These are phyloP conservation scores for Psittacula echo DNA, from an alignment of 2,797 vertebrate genomes.

Conservation along the genomic window DNA sequence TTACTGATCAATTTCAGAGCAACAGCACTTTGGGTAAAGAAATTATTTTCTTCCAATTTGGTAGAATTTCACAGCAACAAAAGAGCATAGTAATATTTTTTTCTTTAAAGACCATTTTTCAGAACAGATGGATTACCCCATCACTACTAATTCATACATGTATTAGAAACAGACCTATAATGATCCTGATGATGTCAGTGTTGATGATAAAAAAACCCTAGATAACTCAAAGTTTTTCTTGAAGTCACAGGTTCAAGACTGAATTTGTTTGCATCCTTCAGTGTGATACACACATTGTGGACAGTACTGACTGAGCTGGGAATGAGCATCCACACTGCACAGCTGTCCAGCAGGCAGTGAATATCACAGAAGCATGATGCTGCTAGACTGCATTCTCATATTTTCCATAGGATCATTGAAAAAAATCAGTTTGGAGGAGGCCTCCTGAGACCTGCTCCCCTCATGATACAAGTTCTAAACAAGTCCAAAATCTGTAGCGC, in stretches of 20 bases:
- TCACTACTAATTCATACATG: not conserved
- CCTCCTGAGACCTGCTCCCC: not conserved
- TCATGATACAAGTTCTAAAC: not conserved
- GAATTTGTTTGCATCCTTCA: not conserved
- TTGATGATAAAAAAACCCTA: not conserved
- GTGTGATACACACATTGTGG: not conserved
- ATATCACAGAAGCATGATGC: not conserved
- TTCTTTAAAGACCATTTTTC: not conserved
- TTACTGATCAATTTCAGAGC: not conserved
- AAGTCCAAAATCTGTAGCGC: not conserved
- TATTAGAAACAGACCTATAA: not conserved
- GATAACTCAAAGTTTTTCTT: not conserved
- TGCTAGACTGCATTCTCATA: not conserved
- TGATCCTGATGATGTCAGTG: not conserved
- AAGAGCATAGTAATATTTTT: not conserved
- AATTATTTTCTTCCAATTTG: conserved; percentile 20
- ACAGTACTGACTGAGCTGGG: not conserved
- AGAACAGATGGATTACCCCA: not conserved
- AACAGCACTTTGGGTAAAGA: not conserved
- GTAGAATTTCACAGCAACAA: conserved; percentile 22
- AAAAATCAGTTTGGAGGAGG: not conserved
- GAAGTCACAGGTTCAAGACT: not conserved
- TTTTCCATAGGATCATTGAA: not conserved
- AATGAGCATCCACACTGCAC: not conserved
- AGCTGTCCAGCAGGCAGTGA: not conserved